Percentiles rank a stretch among this genome's conserved stretches.
Conservation (phyloP, 2,113 vertebrate species). For the Echinops telfairi region DNA sequence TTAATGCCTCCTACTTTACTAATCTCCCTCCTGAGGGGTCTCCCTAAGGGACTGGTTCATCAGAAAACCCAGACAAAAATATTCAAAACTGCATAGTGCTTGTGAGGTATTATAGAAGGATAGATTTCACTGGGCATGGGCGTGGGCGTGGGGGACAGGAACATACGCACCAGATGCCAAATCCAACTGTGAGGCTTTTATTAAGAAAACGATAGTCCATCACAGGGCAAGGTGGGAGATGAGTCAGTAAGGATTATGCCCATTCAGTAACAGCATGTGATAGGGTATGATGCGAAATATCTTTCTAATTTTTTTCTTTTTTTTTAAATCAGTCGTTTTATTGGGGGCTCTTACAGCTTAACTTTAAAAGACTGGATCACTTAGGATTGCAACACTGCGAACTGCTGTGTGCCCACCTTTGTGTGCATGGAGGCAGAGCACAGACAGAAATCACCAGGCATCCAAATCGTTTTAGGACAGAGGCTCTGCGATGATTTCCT, state of each 20-base stretch:
- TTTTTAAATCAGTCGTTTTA: too few relatives aligned
- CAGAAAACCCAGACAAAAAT: conserved; percentile 69
- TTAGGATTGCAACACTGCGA: background rate
- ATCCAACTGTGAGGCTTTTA: conserved; percentile 80
- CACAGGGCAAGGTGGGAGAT: conserved; percentile 62
- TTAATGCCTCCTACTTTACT: conserved; percentile 47
- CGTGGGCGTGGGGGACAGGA: background rate
- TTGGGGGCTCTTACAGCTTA: background rate
- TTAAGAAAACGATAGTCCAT: conserved; percentile 75
- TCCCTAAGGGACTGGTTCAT: conserved; percentile 68
- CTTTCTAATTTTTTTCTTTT: too few relatives aligned
- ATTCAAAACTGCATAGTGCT: conserved; percentile 56
- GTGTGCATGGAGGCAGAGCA: background rate
- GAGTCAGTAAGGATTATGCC: conserved; percentile 77
- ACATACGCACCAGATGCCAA: conserved; percentile 54
- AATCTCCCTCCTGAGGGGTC: conserved; percentile 65
- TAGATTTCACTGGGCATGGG: conserved; percentile 59
- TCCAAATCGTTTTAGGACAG: conserved; percentile 57
- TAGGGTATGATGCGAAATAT: conserved; percentile 27
- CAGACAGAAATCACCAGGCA: conserved; percentile 39
- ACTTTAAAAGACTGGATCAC: conserved; percentile 75
- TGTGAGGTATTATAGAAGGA: conserved; percentile 40
- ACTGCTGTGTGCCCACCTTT: conserved; percentile 20
- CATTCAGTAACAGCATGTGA: conserved; percentile 76
- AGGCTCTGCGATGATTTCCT: background rate